Evolutionary conservation across 2,797 vertebrate species (phyloP).

Genomic region (Sebastes itinus): DNA sequence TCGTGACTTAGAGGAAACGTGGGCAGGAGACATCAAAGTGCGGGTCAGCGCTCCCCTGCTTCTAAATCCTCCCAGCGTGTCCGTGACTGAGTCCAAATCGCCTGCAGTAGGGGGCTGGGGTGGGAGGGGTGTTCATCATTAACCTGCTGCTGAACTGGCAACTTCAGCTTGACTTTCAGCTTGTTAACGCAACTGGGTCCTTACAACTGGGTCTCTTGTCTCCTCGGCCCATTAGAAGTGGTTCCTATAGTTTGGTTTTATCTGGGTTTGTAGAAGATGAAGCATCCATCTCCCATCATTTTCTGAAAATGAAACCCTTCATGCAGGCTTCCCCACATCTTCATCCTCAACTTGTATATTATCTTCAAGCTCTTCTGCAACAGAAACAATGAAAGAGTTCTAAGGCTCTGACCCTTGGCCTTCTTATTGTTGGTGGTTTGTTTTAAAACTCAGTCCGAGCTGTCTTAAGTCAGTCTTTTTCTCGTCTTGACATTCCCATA

Average conservation of each 20-base stretch:
- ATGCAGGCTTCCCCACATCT: too few species aligned
- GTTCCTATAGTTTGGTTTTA: background rate
- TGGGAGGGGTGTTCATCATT: constrained; percentile 45
- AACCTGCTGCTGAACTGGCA: constrained; percentile 59
- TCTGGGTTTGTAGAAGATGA: background rate
- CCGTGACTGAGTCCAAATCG: constrained; percentile 45
- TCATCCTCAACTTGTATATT: background rate
- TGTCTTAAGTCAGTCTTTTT: too few species aligned
- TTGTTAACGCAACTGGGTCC: constrained; percentile 19
- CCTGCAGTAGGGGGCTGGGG: background rate
- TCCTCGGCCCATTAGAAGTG: background rate
- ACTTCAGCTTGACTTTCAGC: constrained; percentile 36
- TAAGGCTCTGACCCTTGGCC: background rate
- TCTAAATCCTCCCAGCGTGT: constrained; percentile 54
- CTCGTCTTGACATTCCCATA: too few species aligned
- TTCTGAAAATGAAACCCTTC: background rate
- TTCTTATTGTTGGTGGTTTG: background rate
- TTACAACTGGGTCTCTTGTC: background rate
- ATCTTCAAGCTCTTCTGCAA: background rate
- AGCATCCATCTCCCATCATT: background rate
- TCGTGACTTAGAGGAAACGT: constrained; percentile 51
- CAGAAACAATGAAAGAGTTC: background rate
- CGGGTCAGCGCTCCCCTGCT: constrained; percentile 36
- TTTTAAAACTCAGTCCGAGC: too few species aligned
- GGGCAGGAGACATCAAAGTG: constrained; percentile 61